Evolutionary conservation across 2,113 vertebrate genomes (phyloP).

Genomic region (Pteruthius melanotis): DNA sequence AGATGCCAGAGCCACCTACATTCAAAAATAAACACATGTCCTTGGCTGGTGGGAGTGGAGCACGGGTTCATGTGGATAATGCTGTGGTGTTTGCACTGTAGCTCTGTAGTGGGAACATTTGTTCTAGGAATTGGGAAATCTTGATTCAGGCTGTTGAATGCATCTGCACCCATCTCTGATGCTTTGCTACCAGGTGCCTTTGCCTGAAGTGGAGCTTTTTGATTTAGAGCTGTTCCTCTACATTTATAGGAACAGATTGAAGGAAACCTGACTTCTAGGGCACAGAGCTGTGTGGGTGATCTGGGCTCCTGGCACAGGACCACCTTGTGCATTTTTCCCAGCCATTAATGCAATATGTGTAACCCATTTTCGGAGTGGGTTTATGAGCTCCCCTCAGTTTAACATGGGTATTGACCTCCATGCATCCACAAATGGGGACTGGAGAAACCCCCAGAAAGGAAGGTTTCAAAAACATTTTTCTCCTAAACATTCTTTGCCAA

Average conservation of each 20-base stretch:
- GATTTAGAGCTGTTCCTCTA: not conserved
- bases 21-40: not conserved
- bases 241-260: not conserved
- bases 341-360: not conserved
- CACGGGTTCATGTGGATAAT: accelerated
- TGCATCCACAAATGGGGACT: not conserved
- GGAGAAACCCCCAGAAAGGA: not conserved
- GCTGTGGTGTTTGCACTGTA: not conserved
- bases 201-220: not conserved
- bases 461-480: not conserved
- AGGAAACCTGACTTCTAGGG: not conserved
- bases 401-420: not conserved
- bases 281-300: not conserved
- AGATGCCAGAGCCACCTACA: not conserved
- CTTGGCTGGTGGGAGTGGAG: not conserved
- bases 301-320: not conserved
- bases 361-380: not conserved
- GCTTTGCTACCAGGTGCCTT: not conserved
- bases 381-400: not conserved
- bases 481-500: not conserved
- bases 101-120: accelerated
- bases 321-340: not conserved
- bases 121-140: not conserved
- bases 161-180: not conserved
- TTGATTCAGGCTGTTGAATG: not conserved